phyloP scores from a whole-genome alignment of 2,113 vertebrate species.

The Pycnonotus jocosus region DNA sequence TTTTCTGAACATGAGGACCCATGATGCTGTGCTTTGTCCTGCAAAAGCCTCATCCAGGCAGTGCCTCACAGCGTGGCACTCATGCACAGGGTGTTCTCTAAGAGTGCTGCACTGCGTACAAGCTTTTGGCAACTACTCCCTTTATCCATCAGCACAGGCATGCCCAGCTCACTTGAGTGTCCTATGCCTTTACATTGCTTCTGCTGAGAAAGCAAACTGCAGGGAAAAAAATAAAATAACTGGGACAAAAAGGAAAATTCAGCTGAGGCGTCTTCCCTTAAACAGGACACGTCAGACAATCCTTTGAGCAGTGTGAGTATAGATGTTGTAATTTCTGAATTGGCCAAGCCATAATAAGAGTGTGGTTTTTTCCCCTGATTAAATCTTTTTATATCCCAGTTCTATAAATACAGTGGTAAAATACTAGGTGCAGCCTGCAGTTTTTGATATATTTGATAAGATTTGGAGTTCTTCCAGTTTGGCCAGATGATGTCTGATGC shows the following conservation, averaged over 20 bases:
- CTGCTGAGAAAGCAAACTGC: not conserved
- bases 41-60: not conserved
- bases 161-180: not conserved
- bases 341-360: not conserved
- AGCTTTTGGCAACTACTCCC: not conserved
- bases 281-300: not conserved
- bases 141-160: not conserved
- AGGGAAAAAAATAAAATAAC: not conserved
- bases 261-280: not conserved
- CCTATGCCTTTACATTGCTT: not conserved
- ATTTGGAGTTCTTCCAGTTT: not conserved
- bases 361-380: not conserved
- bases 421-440: not conserved
- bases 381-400: not conserved
- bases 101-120: not conserved
- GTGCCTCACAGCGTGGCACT: accelerated
- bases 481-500: not conserved
- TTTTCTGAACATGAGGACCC: not conserved
- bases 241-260: not conserved
- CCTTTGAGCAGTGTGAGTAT: not conserved
- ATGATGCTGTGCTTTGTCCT: not conserved
- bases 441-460: not conserved
- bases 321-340: not conserved
- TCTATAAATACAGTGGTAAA: slow-evolving; percentile 23
- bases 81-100: not conserved